A percentile compares a stretch with the other conserved stretches of the same genome.
Evolutionary conservation across 2,888 invertebrate genomes (phyloP).

Genomic region (Priocnemis perturbator): DNA sequence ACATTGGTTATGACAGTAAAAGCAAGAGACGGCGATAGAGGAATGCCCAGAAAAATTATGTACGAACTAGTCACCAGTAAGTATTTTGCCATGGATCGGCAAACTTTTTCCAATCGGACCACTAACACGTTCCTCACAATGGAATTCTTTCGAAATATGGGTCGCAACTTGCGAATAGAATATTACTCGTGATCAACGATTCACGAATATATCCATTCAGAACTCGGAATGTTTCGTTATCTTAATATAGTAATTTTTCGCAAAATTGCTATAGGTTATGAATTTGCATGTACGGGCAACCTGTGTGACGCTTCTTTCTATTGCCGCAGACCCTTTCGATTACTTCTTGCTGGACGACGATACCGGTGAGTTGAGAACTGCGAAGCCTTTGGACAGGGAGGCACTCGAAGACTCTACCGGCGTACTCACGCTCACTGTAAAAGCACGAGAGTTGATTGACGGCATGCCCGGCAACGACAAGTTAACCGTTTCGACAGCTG

Average conservation of each 20-base stretch:
- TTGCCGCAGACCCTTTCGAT: slow-evolving; percentile 86
- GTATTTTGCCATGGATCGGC: slow-evolving; percentile 61
- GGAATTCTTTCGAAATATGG: too few relatives aligned
- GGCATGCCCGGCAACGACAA: slow-evolving; percentile 83
- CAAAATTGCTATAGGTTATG: too few relatives aligned
- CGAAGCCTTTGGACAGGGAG: slow-evolving; percentile 90
- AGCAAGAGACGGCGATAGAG: slow-evolving; percentile 90
- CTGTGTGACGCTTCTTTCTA: too few relatives aligned
- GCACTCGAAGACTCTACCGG: slow-evolving; percentile 87
- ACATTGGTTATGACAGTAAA: slow-evolving; percentile 86
- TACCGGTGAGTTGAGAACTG: slow-evolving; percentile 89
- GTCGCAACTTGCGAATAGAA: too few relatives aligned
- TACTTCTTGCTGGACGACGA: slow-evolving; percentile 88
- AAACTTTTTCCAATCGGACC: slow-evolving; percentile 31
- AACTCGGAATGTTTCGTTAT: too few relatives aligned
- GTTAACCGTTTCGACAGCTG: slow-evolving; percentile 82
- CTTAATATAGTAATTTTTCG: too few relatives aligned
- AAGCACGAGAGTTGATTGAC: slow-evolving; percentile 88
- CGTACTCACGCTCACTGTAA: slow-evolving; percentile 85
- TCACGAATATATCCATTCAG: too few relatives aligned
- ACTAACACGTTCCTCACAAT: slow-evolving; percentile 14
- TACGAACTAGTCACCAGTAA: slow-evolving; percentile 89
- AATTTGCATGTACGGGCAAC: too few relatives aligned
- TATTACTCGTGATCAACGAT: too few relatives aligned
- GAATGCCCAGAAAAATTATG: slow-evolving; percentile 86